A percentile compares a stretch with the other conserved stretches of the same genome.
phyloP scores from a whole-genome alignment of 2,113 vertebrate species.

The Petaurus breviceps region DNA sequence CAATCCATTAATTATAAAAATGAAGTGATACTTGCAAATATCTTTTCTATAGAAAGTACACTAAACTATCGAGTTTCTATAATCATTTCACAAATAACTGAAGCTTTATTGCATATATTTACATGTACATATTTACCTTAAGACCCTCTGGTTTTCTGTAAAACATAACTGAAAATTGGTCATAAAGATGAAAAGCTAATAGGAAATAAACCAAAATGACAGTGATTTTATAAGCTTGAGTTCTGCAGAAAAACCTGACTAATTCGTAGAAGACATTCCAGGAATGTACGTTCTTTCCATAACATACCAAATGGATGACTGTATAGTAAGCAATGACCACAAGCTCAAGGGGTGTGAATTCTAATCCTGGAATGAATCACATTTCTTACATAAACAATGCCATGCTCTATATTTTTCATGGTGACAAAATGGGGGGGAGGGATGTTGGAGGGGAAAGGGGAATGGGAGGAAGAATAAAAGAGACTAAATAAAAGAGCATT shows the following conservation, averaged over 20 bases:
- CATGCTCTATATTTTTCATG: not conserved
- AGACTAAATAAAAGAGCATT: conserved; percentile 55
- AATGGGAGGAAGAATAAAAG: conserved; percentile 31
- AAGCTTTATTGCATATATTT: not conserved
- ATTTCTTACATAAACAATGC: not conserved
- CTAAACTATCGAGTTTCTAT: not conserved
- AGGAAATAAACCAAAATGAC: conserved; percentile 69
- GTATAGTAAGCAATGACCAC: conserved; percentile 46
- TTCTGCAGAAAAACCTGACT: conserved; percentile 52
- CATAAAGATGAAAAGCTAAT: conserved; percentile 72
- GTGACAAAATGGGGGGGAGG: not conserved
- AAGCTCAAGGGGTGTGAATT: conserved; percentile 13
- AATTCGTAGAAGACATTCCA: conserved; percentile 56
- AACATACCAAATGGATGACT: conserved; percentile 52
- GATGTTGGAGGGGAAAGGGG: conserved; percentile 24
- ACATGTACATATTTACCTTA: conserved; percentile 21
- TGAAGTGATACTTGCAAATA: not conserved
- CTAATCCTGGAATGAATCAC: conserved; percentile 33
- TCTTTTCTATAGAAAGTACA: not conserved
- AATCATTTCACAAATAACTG: not conserved
- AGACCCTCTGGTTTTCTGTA: conserved; percentile 41
- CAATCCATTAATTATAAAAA: not conserved
- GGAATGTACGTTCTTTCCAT: conserved; percentile 22
- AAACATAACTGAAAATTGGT: conserved; percentile 53
- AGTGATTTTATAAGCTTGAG: conserved; percentile 70